Evolutionary conservation across 2,888 invertebrate species (phyloP), one percentile per base, ranked within the genome.

Genomic region (Siphonodentalium dalli): DNA sequence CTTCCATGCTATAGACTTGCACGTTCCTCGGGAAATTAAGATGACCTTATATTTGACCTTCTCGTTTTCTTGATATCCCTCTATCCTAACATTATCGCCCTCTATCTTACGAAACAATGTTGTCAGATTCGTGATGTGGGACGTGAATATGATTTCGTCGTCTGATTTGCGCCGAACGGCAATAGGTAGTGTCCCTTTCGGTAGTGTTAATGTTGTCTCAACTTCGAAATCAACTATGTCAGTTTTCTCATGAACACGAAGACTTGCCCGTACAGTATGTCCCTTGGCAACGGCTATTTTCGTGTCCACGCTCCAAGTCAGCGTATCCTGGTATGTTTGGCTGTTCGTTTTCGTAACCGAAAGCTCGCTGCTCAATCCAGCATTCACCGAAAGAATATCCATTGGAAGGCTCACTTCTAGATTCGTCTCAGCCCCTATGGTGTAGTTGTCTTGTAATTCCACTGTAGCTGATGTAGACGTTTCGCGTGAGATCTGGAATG

Each of bases 361-460:
- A 27, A 61, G 35, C 15, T 47, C 49, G 1, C 63, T 63, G n/a
- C 52, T 66, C 1, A 64, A 42, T 18, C 61, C 58, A 5, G 61
- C 64, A 15, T 65, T 65, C 8, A 65, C 27, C 37, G 58, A 63
- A 2, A 63, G 58, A 5, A 64, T 37, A 26, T 56, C 51, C 2
- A 57, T 59, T 2, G 56, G 63, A 4, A 68, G 53, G 35, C 60
- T 58, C 1, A 68, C 51, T 39, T 64, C 64, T 6, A 68, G 34
- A 41, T 60, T 68, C 9, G 61, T 63, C 33, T 53, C 46, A 1
- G 55, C 63, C 7, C 65, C 65, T 8, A 64, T 42, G 5, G 65
- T 65, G 26, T 66, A 68, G 34, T 52, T 54, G 23, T 65, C 65
- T 41, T 68, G 65, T 8, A 68, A 46, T 44, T 68, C 65, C 31